These are phyloP conservation scores for Loriculus beryllinus DNA, from an alignment of 2,797 vertebrate genomes.

Conservation along the genomic window DNA sequence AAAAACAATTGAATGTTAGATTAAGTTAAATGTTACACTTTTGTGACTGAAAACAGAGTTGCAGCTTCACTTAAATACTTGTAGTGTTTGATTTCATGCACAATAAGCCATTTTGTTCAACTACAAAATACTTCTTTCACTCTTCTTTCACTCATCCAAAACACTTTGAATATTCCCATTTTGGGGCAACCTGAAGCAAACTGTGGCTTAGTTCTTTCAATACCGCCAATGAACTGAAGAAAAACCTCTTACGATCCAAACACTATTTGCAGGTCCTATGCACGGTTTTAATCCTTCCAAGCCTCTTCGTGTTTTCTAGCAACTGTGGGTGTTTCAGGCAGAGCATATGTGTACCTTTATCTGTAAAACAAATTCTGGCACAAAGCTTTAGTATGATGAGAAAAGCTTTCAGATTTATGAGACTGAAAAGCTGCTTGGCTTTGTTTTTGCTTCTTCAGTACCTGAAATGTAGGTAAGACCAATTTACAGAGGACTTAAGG, in stretches of 20 bases:
- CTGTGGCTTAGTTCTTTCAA: background rate
- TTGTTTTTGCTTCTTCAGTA: constrained; percentile 37
- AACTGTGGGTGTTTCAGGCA: background rate
- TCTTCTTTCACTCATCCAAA: background rate
- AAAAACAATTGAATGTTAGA: background rate
- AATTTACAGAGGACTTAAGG: background rate
- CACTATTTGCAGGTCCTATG: constrained; percentile 9
- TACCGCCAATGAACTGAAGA: background rate
- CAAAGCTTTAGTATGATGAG: background rate
- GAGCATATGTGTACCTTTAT: constrained; percentile 7
- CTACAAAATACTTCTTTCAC: background rate
- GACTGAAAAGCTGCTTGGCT: background rate
- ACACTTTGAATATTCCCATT: background rate
- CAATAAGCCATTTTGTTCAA: background rate
- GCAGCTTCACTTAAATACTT: background rate
- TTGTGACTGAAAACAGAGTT: background rate
- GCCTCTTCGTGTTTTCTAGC: constrained; percentile 19
- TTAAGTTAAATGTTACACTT: background rate
- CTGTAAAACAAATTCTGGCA: constrained; percentile 42
- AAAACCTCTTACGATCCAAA: background rate
- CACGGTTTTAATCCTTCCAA: constrained; percentile 19
- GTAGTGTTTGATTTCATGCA: background rate
- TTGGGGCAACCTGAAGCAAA: background rate
- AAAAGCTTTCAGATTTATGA: constrained; percentile 49
- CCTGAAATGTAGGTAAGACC: background rate